Percentiles rank a stretch among this genome's conserved stretches.
phyloP scores from a whole-genome alignment of 1,140 invertebrate genomes.

The Daktulosphaira vitifoliae region DNA sequence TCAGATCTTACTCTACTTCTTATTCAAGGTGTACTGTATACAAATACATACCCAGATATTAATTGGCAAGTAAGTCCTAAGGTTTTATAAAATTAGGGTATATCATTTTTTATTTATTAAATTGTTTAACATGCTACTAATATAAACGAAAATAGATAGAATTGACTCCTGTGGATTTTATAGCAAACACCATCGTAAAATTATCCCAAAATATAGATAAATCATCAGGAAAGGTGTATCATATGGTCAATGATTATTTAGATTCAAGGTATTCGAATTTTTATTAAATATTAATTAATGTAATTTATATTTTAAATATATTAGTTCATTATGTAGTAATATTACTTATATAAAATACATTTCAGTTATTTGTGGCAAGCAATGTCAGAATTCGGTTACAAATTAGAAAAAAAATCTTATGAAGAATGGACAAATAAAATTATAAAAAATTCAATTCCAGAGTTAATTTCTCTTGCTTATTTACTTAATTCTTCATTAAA shows the following conservation, averaged over 20 bases:
- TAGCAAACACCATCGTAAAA: conserved; percentile 44
- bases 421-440: conserved; percentile 35
- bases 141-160: conserved; percentile 42
- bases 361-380: conserved; percentile 37
- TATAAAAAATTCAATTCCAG: conserved; percentile 4
- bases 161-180: conserved; percentile 50
- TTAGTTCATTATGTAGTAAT: no score
- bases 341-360: conserved; percentile 22
- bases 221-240: conserved; percentile 45
- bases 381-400: conserved; percentile 36
- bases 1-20: conserved; percentile 48
- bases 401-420: conserved; percentile 35
- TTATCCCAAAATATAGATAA: conserved; percentile 43
- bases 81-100: background rate
- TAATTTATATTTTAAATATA: no score
- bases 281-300: background rate
- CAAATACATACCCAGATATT: conserved; percentile 44
- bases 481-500: conserved; percentile 12
- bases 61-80: conserved; percentile 42
- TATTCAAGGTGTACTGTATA: conserved; percentile 44
- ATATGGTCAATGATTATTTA: conserved; percentile 41
- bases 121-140: conserved; percentile 4
- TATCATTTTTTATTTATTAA: conserved; percentile 1
- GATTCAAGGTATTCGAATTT: conserved; percentile 13
- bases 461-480: background rate